phyloP scores from a whole-genome alignment of 2,888 invertebrate genomes.

The Lasioglossum leucozonium region DNA sequence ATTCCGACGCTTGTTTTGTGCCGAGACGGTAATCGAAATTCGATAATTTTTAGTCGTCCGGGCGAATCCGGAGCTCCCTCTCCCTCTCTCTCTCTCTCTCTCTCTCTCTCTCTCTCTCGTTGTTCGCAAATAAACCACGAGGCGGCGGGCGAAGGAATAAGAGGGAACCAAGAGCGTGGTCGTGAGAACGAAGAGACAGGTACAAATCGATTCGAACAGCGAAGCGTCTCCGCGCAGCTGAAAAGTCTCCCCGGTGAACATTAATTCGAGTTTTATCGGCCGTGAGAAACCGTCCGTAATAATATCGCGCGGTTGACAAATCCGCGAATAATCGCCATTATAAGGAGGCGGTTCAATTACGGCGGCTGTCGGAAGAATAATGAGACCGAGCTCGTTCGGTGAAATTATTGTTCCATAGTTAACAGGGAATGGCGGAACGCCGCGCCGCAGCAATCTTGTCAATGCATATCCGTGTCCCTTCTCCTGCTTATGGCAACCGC shows the following conservation, averaged over 20 bases:
- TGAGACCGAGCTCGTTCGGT: constrained; percentile 41
- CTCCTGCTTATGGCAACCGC: background rate
- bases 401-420: constrained; percentile 48
- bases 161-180: background rate
- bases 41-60: background rate
- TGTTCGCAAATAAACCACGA: background rate
- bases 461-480: constrained; percentile 18
- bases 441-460: background rate
- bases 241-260: constrained; percentile 34
- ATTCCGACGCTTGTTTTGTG: background rate
- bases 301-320: constrained; percentile 50
- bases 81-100: too few relatives aligned
- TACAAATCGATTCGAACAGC: constrained; percentile 36
- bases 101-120: too few relatives aligned
- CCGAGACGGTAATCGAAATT: background rate
- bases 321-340: constrained; percentile 49
- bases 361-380: constrained; percentile 35
- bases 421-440: constrained; percentile 17
- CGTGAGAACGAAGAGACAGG: background rate
- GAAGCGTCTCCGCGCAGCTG: constrained; percentile 11
- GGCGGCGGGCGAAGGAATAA: background rate
- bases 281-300: constrained; percentile 33
- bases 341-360: constrained; percentile 16
- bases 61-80: background rate
- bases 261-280: constrained; percentile 57